A percentile compares a stretch with the other conserved stretches of the same genome.
Evolutionary conservation across 2,797 vertebrate genomes (phyloP).

Genomic region (Pristis pectinata): DNA sequence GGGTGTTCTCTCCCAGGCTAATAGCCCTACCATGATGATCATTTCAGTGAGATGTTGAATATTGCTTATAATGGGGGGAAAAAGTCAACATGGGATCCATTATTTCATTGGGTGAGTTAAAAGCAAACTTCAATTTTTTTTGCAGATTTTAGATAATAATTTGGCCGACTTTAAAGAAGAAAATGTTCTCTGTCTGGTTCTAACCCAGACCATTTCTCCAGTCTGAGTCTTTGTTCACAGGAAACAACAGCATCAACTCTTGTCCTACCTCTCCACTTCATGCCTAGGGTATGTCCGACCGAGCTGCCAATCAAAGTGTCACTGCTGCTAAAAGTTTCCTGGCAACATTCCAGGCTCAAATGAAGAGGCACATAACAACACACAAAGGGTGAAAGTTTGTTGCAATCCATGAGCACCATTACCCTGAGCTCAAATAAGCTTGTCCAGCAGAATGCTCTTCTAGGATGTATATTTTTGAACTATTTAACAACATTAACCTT

Average conservation of each 20-base stretch:
- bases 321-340: not conserved
- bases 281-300: not conserved
- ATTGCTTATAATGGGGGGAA: too few relatives aligned
- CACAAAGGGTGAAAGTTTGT: not conserved
- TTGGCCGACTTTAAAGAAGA: not conserved
- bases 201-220: not conserved
- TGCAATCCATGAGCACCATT: not conserved
- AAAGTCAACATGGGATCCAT: not conserved
- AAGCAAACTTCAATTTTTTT: not conserved
- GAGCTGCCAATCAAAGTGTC: not conserved
- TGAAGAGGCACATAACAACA: not conserved
- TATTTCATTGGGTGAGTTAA: not conserved
- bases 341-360: not conserved
- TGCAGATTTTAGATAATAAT: too few relatives aligned
- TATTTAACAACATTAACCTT: not conserved
- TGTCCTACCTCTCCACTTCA: not conserved
- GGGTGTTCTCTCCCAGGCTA: too few relatives aligned
- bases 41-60: not conserved
- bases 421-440: not conserved
- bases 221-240: not conserved
- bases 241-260: not conserved
- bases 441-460: not conserved
- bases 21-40: too few relatives aligned
- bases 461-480: not conserved
- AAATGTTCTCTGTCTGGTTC: not conserved